phyloP scores from a whole-genome alignment of 2,888 invertebrate genomes.

The Calameuta filiformis region DNA sequence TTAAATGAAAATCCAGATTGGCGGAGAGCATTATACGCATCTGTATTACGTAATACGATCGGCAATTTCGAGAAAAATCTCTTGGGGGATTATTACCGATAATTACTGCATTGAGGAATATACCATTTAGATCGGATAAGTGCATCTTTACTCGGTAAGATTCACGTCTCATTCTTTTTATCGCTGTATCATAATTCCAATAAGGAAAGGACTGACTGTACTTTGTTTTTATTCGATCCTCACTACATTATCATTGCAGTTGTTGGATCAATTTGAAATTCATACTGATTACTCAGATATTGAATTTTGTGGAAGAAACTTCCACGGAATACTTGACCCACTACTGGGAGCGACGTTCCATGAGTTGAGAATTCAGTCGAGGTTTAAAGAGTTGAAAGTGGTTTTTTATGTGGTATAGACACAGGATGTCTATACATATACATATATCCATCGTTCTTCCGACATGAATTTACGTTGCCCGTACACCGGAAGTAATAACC shows the following conservation, averaged over 20 bases:
- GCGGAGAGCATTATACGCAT: conserved; percentile 29
- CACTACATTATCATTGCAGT: neutral
- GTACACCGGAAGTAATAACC: neutral
- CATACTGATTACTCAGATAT: neutral
- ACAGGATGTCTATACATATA: neutral
- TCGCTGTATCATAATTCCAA: neutral
- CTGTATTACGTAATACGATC: conserved; percentile 46
- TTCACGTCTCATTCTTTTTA: neutral
- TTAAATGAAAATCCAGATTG: neutral
- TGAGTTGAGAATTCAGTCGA: neutral
- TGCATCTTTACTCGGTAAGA: neutral
- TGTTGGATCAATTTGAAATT: neutral
- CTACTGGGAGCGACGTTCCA: neutral
- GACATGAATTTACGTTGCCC: neutral
- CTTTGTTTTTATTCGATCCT: neutral
- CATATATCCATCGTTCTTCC: neutral
- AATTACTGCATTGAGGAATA: neutral
- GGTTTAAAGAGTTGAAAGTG: neutral
- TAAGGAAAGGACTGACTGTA: neutral
- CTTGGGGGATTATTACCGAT: conserved; percentile 16
- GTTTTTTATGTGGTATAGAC: neutral
- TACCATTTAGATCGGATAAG: neutral
- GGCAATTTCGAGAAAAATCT: conserved; percentile 34
- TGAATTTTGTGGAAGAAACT: neutral
- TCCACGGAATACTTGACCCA: neutral